These are phyloP conservation scores for Archips xylosteana DNA, from an alignment of 2,888 invertebrate species.

Conservation along the genomic window DNA sequence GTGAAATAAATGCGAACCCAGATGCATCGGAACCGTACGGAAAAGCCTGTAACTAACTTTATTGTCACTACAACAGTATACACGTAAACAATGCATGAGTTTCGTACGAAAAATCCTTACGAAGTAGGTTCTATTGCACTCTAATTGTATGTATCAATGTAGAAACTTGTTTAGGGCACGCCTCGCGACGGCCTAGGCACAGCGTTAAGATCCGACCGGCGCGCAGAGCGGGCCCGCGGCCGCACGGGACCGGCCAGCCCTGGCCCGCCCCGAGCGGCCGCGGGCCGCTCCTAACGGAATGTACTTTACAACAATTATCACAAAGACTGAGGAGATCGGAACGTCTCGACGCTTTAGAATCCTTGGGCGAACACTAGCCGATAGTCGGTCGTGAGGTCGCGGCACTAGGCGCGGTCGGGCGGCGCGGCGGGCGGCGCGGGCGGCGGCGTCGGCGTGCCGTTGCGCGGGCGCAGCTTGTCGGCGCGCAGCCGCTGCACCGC, in stretches of 20 bases:
- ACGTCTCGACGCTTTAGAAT: conserved; percentile 50
- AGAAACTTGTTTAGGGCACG: conserved; percentile 39
- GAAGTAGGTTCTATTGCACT: conserved; percentile 56
- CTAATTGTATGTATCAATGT: conserved; percentile 46
- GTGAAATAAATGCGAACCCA: conserved; percentile 40
- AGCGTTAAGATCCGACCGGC: conserved; percentile 46
- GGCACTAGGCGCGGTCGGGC: conserved; percentile 62
- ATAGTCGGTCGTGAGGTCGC: conserved; percentile 45
- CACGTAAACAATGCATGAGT: conserved; percentile 56
- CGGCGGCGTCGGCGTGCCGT: conserved; percentile 68
- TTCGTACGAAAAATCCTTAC: conserved; percentile 51
- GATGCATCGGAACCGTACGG: conserved; percentile 39
- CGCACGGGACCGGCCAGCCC: conserved; percentile 21
- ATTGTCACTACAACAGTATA: conserved; percentile 79
- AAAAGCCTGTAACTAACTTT: conserved; percentile 66
- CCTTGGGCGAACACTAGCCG: conserved; percentile 51
- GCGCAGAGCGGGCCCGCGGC: conserved; percentile 41
- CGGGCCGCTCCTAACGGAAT: conserved; percentile 64
- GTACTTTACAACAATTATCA: conserved; percentile 81
- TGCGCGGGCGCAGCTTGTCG: conserved; percentile 76
- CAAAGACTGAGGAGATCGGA: conserved; percentile 75
- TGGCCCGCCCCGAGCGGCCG: conserved; percentile 20
- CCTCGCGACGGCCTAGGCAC: conserved; percentile 45
- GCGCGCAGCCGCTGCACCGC: conserved; percentile 80
- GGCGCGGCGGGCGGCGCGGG: conserved; percentile 58